Conservation (phyloP, 2,888 invertebrate genomes). For the Microdon myrmicae region DNA sequence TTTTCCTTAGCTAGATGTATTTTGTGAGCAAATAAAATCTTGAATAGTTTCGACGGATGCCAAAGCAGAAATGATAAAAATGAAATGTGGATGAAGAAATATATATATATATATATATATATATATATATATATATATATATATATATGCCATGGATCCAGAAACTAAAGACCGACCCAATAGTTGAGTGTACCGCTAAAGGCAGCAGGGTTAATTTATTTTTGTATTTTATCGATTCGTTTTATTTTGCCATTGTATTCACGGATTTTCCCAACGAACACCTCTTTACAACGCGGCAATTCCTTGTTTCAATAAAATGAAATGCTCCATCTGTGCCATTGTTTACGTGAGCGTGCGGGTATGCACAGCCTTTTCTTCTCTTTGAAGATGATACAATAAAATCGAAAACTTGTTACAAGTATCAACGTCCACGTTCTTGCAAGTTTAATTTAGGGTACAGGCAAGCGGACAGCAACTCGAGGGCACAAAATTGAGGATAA, state of each 20-base stretch:
- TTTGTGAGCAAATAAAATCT: too few relatives aligned
- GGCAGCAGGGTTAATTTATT: too few relatives aligned
- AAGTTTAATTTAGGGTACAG: slow-evolving; percentile 34
- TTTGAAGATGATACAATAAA: slow-evolving; percentile 10
- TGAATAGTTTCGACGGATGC: too few relatives aligned
- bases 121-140: too few relatives aligned
- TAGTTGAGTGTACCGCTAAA: too few relatives aligned
- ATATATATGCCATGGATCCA: too few relatives aligned
- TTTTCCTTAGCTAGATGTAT: slow-evolving; percentile 3
- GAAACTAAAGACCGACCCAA: too few relatives aligned
- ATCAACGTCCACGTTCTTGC: slow-evolving; percentile 22
- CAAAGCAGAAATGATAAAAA: too few relatives aligned
- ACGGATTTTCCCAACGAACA: slow-evolving; percentile 26
- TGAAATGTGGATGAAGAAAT: background rate
- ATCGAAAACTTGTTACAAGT: slow-evolving; percentile 17
- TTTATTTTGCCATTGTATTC: slow-evolving; percentile 9
- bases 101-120: too few relatives aligned
- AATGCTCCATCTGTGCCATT: slow-evolving; percentile 1
- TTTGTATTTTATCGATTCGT: background rate
- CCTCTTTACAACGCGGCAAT: slow-evolving; percentile 24
- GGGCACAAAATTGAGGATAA: slow-evolving; percentile 34
- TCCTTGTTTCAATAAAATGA: slow-evolving; percentile 19
- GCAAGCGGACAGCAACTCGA: background rate
- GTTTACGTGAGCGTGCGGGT: background rate
- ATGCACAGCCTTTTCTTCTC: background rate